These are phyloP conservation scores for Yoshiicerus persimilis DNA, from an alignment of 1,140 invertebrate species.

Conservation along the genomic window DNA sequence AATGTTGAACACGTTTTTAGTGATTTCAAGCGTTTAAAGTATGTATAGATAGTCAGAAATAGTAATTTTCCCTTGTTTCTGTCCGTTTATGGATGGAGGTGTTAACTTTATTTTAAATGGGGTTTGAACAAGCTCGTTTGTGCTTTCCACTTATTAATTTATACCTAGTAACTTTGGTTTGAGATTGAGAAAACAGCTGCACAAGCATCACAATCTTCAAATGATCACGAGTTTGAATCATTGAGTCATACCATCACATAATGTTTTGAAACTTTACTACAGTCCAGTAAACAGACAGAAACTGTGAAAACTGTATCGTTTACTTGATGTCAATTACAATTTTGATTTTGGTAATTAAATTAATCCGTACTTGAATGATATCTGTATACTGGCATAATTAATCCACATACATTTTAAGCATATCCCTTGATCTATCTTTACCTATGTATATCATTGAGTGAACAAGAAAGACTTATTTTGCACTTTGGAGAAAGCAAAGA, in stretches of 20 bases:
- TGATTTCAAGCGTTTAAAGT: not conserved
- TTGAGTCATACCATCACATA: not conserved
- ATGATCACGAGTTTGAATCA: not conserved
- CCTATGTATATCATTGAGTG: not conserved
- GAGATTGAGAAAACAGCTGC: not conserved
- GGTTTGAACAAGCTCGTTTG: not conserved
- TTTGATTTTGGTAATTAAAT: not conserved
- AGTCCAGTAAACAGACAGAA: not conserved
- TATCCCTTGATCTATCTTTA: too few relatives aligned
- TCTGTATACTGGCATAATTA: not conserved
- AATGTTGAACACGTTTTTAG: not conserved
- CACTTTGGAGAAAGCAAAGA: not conserved
- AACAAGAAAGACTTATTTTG: not conserved
- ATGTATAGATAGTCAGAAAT: not conserved
- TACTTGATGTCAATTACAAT: not conserved
- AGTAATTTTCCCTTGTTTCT: not conserved
- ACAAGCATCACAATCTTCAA: not conserved
- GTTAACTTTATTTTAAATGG: not conserved
- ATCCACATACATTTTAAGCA: not conserved
- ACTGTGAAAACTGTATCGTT: not conserved
- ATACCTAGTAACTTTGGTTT: too few relatives aligned
- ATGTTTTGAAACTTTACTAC: not conserved
- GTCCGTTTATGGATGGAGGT: not conserved
- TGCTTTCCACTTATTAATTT: too few relatives aligned
- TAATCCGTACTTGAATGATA: not conserved